Evolutionary conservation across 2,113 vertebrate genomes (phyloP).

Genomic region (Aegithalos caudatus): DNA sequence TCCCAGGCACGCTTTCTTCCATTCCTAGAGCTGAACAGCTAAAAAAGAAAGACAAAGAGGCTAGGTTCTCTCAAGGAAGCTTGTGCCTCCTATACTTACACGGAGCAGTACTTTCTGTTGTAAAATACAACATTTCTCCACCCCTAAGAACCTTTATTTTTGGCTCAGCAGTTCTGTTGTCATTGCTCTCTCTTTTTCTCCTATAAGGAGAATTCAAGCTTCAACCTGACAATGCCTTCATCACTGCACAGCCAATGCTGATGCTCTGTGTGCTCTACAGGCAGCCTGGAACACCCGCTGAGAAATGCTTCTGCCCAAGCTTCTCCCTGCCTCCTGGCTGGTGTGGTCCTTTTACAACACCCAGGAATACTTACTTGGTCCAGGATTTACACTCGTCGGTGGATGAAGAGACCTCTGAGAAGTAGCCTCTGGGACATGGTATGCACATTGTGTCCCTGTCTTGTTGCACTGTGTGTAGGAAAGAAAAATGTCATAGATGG

Average conservation of each 20-base stretch:
- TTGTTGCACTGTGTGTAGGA: slow-evolving; percentile 69
- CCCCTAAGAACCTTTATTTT: not conserved
- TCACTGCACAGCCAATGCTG: not conserved
- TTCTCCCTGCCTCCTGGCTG: not conserved
- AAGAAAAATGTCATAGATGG: not conserved
- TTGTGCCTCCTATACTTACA: not conserved
- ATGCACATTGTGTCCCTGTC: slow-evolving; percentile 70
- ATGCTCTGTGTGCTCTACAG: not conserved
- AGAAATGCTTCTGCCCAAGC: not conserved
- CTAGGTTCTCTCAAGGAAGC: not conserved
- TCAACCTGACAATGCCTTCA: not conserved
- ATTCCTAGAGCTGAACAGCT: slow-evolving; percentile 73
- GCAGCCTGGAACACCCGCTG: not conserved
- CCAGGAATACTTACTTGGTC: slow-evolving; percentile 87
- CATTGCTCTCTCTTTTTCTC: not conserved
- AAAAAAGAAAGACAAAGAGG: not conserved
- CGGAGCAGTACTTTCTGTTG: not conserved
- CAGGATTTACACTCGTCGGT: slow-evolving; percentile 81
- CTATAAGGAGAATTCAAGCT: not conserved
- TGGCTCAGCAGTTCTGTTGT: not conserved
- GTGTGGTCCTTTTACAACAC: not conserved
- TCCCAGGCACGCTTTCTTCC: slow-evolving; percentile 55
- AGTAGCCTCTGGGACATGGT: slow-evolving; percentile 81
- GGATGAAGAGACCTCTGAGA: slow-evolving; percentile 76
- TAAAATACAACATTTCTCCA: not conserved